Conservation (phyloP, 2,888 invertebrate species). For the Hyles lineata region DNA sequence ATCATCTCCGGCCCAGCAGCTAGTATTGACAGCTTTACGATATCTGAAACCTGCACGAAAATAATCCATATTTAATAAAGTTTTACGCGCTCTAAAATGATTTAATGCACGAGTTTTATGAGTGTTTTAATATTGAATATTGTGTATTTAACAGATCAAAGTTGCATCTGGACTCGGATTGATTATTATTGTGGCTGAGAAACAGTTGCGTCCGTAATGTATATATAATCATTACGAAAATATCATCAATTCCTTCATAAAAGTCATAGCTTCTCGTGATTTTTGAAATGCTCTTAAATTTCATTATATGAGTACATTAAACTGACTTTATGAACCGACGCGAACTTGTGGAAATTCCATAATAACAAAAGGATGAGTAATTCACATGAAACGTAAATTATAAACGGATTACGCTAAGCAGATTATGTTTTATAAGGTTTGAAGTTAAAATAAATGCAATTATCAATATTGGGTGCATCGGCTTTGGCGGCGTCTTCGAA, state of each 20-base stretch:
- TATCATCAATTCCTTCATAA: background rate
- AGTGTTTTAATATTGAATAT: conserved; percentile 20
- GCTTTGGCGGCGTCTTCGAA: conserved; percentile 28
- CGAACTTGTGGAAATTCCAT: background rate
- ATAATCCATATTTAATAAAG: conserved; percentile 46
- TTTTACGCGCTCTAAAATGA: conserved; percentile 33
- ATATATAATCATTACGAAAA: background rate
- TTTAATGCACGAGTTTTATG: conserved; percentile 20
- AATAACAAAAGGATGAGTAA: conserved; percentile 17
- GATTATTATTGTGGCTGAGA: conserved; percentile 23
- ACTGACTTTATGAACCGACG: background rate
- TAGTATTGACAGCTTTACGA: conserved; percentile 54
- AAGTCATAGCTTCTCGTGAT: background rate
- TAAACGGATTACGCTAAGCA: conserved; percentile 19
- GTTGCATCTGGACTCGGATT: conserved; percentile 6
- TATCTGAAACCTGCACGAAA: conserved; percentile 43
- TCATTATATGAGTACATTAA: background rate
- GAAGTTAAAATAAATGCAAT: conserved; percentile 24
- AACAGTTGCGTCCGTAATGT: background rate
- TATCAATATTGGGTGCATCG: conserved; percentile 23
- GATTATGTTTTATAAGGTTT: conserved; percentile 37
- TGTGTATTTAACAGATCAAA: conserved; percentile 24
- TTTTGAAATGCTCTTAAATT: background rate
- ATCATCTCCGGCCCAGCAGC: conserved; percentile 42
- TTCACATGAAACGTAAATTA: background rate